Percentiles rank a stretch among this genome's conserved stretches.
These are phyloP conservation scores for Rhopalosiphum nymphaeae DNA, from an alignment of 2,888 invertebrate species.

Conservation along the genomic window DNA sequence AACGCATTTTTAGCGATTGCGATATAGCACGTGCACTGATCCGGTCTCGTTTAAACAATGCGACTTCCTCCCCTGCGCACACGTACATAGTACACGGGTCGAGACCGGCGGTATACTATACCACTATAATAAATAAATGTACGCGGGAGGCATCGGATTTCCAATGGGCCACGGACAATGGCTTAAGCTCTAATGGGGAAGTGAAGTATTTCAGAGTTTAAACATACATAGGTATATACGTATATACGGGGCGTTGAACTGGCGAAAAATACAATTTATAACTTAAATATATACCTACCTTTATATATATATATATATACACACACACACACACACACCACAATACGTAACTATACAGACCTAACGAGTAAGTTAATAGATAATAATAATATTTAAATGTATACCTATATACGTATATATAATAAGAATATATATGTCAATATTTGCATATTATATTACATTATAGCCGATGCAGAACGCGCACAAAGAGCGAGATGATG, in stretches of 20 bases:
- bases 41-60: conserved; percentile 29
- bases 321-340: too few relatives aligned
- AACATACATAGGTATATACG: neutral
- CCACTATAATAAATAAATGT: neutral
- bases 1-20: conserved; percentile 32
- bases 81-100: neutral
- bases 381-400: neutral
- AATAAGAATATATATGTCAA: neutral
- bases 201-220: neutral
- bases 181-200: neutral
- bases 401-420: neutral
- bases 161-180: neutral
- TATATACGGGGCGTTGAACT: neutral
- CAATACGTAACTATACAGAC: neutral
- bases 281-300: neutral
- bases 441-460: conserved; percentile 1
- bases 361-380: neutral
- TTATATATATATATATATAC: too few relatives aligned
- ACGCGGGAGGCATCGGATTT: conserved; percentile 13
- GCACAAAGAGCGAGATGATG: neutral
- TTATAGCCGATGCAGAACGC: neutral
- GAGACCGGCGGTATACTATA: neutral
- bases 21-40: neutral
- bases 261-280: conserved; percentile 27
- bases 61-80: neutral